Base-by-base conservation (phyloP, 2,888 invertebrate genomes). In the Dynastes tityus region DNA sequence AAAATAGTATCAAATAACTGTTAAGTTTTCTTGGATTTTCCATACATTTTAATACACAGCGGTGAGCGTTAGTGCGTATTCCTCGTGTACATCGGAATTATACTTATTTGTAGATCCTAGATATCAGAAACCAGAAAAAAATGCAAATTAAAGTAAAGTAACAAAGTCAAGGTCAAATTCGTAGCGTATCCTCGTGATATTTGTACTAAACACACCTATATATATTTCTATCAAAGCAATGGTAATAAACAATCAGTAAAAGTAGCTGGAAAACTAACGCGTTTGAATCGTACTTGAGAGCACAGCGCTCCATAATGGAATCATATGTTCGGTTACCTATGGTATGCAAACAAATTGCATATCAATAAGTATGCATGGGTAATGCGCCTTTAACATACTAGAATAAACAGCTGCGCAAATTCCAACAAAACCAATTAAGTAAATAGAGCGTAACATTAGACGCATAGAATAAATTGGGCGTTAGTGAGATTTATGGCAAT, bases 101-200 rank as follows among this genome's bases (percentile, higher is more conserved):
- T 32, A 6, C 27, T 63, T 29, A 63, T 63, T 11, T 27, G 11
- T 32, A 32, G 5, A 32, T 63, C 13, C 32, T 3, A 68, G 49
- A 68, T 53, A 29, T 6, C 29, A 51, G 6, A 1, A 65, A n/a
- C 68, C 82, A 82, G 65, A 16, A 80, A 83, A 79, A 67, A 40
- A 58, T 73, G 61, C 61, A 37, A 73, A 37, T 58, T 29, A 74
- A 27, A 55, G 11, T 9, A 29, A 37, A 16, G 16, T 71, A 74
- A 74, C 73, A 74, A 74, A 74, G 73, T 74, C 73, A 74, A 74
- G 73, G 73, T 74, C 61, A 74, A 45, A 71, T 61, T n/a, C 9
- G 71, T 37, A 58, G 16, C 9, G 71, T 37, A 58, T 37, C 11
- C 73, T 22, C 16, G 40, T 61, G 73, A 73, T 37, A 71, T 71